Evolutionary conservation across 2,888 invertebrate species (phyloP), one percentile per base, ranked within the genome.

Genomic region (Polymixis flavicincta): DNA sequence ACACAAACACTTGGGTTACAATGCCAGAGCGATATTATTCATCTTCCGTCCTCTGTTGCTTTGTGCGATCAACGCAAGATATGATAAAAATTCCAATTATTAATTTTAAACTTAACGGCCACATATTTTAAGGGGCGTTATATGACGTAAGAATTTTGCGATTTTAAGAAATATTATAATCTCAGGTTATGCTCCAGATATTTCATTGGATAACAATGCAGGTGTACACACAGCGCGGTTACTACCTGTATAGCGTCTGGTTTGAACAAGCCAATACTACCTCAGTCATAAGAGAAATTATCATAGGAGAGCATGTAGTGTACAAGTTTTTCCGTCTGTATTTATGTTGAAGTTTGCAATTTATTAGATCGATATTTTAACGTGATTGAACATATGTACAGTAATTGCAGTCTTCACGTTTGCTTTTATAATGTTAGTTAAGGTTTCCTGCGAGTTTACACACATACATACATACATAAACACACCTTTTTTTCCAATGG

Each of bases 1-100:
- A 88, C 82, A 87, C 84, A 88, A 90, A 89, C 83, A 86, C 85
- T 84, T 82, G 64, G 74, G 76, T 79, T 78, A 90, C 88, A 88
- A 88, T 85, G 73, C 83, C 71, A 71, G 75, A 82, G 84, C 85
- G 83, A 85, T 89, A 85, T 83, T 85, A 87, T 87, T 85, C 87
- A 85, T 88, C 85, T 84, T 75, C 55, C 22, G 11, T n/a, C 54
- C 66, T 67, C 71, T 37, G 42, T 74, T 66, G 80, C 83, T 74
- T 85, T 83, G 77, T 86, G 67, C 80, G 68, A 84, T 72, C 80
- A 71, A 76, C 74, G 68, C 25, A 75, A 78, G 85, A 81, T 71
- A 77, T 78, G 74, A 84, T 83, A 78, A 74, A 82, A 85, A 85
- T 84, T 83, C 69, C 70, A 71, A 73, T 81, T 68, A 82, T 74